Evolutionary conservation across 1,140 invertebrate species (phyloP), one percentile per base, ranked within the genome.

Genomic region (Pogonognathellus flavescens): DNA sequence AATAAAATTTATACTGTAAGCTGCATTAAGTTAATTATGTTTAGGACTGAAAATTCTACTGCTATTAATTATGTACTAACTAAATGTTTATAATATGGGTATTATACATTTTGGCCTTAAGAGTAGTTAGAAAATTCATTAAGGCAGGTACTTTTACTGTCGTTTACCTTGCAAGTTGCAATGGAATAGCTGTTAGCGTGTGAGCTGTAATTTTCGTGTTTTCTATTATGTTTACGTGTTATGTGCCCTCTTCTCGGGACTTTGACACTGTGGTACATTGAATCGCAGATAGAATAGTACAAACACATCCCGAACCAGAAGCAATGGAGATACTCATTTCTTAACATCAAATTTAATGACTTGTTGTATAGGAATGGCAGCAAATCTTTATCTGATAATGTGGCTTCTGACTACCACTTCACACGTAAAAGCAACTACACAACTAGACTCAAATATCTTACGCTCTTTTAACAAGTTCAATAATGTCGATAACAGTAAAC

Each of bases 201-300:
- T 66, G 22, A 66, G 25, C 10, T 25, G 62, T 31, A 25, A 66
- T 66, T 66, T 66, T 66, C 62, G 16, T 66, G 25, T 66, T 31
- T 31, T 20, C 20, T 41, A 66, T 66, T 25, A 0, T n/a, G 14
- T n/a, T 18, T 59, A 59, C 10, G 18, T 66, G 18, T 25, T 41
- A 11, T 66, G 4, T 66, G 22, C 62, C 62, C 62, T 66, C 62
- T 66, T 66, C 62, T 66, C 22, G 62, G 62, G 62, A 66, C 62
- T 66, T 66, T 66, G 62, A 66, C 62, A 66, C 25, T 66, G 14
- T 14, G 18, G 25, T 13, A 14, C 10, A 60, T 60, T 10, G 3
- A 60, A 18, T 7, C 18, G 18, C 59, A 14, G 11, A 55, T 55
- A 55, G 59, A 20, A 66, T 14, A 11, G 20, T 11, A 9, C 22